A percentile compares a stretch with the other conserved stretches of the same genome.
phyloP scores from a whole-genome alignment of 2,888 invertebrate genomes.

The Aromia moschata region DNA sequence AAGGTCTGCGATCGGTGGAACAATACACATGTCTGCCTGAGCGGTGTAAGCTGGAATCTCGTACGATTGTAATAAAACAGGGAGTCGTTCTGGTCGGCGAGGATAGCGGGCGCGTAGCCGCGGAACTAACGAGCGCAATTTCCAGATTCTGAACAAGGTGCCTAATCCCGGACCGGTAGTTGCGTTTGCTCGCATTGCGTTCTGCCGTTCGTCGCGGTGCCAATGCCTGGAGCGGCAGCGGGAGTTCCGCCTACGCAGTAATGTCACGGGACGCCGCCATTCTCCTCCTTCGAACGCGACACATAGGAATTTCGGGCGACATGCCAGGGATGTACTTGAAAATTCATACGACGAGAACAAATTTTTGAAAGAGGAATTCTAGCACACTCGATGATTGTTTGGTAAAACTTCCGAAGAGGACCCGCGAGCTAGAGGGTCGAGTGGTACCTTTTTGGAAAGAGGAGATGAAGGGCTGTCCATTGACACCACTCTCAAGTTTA shows the following conservation, averaged over 20 bases:
- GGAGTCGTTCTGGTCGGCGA: constrained; percentile 36
- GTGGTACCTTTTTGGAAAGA: too few relatives aligned
- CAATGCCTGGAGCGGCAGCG: neutral
- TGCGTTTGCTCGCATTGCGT: constrained; percentile 9
- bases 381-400: too few relatives aligned
- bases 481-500: too few relatives aligned
- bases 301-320: too few relatives aligned
- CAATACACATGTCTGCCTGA: constrained; percentile 11
- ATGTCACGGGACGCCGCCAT: constrained; percentile 1
- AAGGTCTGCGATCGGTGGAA: constrained; percentile 1
- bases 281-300: constrained; percentile 5
- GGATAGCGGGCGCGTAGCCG: constrained; percentile 49
- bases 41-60: constrained; percentile 15
- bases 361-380: too few relatives aligned
- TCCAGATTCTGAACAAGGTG: constrained; percentile 58
- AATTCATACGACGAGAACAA: too few relatives aligned
- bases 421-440: too few relatives aligned
- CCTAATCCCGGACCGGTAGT: constrained; percentile 44
- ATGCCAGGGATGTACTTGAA: too few relatives aligned
- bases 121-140: constrained; percentile 58
- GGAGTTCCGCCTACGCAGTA: constrained; percentile 11
- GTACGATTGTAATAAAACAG: constrained; percentile 13
- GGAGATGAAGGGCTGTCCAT: too few relatives aligned
- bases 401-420: too few relatives aligned
- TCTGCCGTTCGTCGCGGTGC: constrained; percentile 5